Conservation (phyloP, 2,888 invertebrate genomes). For the Metacarcinus magister region DNA sequence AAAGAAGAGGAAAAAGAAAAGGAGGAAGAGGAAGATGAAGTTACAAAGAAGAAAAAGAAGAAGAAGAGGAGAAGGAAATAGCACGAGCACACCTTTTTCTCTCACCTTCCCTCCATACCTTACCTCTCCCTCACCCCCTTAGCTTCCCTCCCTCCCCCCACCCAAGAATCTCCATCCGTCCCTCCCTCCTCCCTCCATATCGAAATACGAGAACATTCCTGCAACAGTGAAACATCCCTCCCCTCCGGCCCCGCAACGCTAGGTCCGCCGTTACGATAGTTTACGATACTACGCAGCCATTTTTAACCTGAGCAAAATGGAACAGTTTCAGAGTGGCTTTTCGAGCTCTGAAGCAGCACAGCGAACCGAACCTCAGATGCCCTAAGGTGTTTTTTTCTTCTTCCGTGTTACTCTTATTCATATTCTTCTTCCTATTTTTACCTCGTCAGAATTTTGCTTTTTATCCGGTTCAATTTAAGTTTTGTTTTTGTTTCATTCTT, state of each 20-base stretch:
- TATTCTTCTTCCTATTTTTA: not conserved
- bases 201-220: slow-evolving; percentile 41
- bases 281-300: slow-evolving; percentile 16
- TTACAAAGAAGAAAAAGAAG: not conserved
- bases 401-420: not conserved
- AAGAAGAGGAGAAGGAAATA: not conserved
- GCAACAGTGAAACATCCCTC: slow-evolving; percentile 7
- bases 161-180: not conserved
- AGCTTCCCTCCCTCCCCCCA: not conserved
- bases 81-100: not conserved
- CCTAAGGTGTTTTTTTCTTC: not conserved
- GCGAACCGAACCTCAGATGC: not conserved
- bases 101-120: not conserved
- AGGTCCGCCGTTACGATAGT: not conserved
- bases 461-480: not conserved
- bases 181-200: slow-evolving; percentile 5
- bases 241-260: not conserved
- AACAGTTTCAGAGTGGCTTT: slow-evolving; percentile 42
- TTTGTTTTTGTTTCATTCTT: not conserved
- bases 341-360: not conserved
- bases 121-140: not conserved
- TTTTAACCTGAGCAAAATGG: slow-evolving; percentile 21
- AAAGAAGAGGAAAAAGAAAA: no score
- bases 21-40: no score
- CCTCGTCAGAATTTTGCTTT: not conserved